A percentile compares a stretch with the other conserved stretches of the same genome.
Evolutionary conservation across 2,888 invertebrate species (phyloP).

Genomic region (Leptinotarsa juncta): DNA sequence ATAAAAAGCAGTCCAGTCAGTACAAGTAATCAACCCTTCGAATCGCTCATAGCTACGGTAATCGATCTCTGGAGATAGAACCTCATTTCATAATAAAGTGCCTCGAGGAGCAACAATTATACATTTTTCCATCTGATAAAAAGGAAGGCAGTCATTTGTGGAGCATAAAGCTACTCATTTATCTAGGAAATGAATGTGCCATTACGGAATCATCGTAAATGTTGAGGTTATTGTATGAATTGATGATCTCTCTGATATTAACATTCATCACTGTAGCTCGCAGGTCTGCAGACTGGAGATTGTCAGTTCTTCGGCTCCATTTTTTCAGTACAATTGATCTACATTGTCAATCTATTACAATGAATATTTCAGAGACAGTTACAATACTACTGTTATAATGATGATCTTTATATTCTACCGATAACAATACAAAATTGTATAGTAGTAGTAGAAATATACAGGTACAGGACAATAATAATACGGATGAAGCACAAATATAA

Average conservation of each 20-base stretch:
- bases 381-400: no score
- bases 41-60: neutral
- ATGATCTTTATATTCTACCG: no score
- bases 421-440: no score
- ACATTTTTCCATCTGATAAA: slow-evolving; percentile 15
- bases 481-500: no score
- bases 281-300: neutral
- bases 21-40: neutral
- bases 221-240: slow-evolving; percentile 3
- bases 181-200: slow-evolving; percentile 8
- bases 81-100: neutral
- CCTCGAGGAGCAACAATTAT: neutral
- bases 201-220: slow-evolving; percentile 16
- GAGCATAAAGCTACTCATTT: slow-evolving; percentile 4
- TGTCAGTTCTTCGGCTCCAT: neutral
- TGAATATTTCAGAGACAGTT: no score
- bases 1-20: neutral
- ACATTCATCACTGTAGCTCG: neutral
- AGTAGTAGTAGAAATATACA: no score
- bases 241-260: neutral
- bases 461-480: no score
- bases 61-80: neutral
- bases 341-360: no score
- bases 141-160: slow-evolving; percentile 4
- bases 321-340: neutral